Evolutionary conservation across 2,888 invertebrate genomes (phyloP).

Genomic region (Drosophila testacea): DNA sequence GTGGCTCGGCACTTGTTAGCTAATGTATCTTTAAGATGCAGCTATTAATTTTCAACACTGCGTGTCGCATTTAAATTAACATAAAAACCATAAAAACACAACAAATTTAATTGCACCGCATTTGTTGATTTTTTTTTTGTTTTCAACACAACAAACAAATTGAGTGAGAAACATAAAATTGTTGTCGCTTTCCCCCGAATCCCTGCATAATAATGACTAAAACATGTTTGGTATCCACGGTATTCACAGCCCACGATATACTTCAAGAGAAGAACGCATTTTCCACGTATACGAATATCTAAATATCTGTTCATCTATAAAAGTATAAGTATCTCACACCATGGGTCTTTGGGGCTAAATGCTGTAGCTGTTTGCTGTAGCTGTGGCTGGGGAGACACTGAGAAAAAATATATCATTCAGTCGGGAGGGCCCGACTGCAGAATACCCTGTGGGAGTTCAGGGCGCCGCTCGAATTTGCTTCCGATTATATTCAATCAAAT

Average conservation of each 20-base stretch:
- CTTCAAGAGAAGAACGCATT: constrained; percentile 53
- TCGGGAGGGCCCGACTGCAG: too few species aligned
- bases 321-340: constrained; percentile 53
- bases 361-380: constrained; percentile 5
- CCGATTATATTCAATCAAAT: too few species aligned
- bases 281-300: constrained; percentile 50
- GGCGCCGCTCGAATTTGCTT: too few species aligned
- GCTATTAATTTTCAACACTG: constrained; percentile 57
- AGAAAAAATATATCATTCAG: constrained; percentile 16
- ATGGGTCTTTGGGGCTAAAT: constrained; percentile 22
- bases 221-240: constrained; percentile 53
- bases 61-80: constrained; percentile 72
- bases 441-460: too few species aligned
- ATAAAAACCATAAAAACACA: constrained; percentile 59
- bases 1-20: constrained; percentile 48
- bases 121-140: constrained; percentile 63
- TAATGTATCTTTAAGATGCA: constrained; percentile 50
- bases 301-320: constrained; percentile 68
- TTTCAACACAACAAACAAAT: constrained; percentile 64
- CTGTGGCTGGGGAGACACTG: not conserved
- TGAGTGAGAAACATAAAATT: constrained; percentile 78
- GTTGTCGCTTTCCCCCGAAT: constrained; percentile 43
- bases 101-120: constrained; percentile 70
- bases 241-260: constrained; percentile 54
- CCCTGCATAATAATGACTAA: constrained; percentile 50